Percentiles rank a stretch among this genome's conserved stretches.
These are phyloP conservation scores for Sebastes iracundus DNA, from an alignment of 2,797 vertebrate genomes.

Conservation along the genomic window DNA sequence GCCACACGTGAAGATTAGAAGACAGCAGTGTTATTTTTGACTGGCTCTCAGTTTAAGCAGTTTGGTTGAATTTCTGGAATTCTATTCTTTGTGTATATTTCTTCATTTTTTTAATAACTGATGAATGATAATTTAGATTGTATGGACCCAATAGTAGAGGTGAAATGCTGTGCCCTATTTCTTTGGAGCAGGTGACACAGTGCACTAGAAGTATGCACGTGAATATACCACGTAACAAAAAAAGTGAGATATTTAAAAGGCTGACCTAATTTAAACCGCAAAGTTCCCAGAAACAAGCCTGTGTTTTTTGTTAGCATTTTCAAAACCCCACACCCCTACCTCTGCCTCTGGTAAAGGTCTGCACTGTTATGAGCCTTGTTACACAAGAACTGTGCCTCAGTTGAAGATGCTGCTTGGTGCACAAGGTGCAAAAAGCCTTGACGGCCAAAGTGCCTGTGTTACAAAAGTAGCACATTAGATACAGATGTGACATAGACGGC, in stretches of 20 bases:
- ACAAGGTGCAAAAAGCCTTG: background rate
- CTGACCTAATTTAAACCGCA: background rate
- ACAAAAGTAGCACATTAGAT: background rate
- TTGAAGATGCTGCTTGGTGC: background rate
- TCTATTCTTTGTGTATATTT: too few species aligned
- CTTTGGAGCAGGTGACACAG: background rate
- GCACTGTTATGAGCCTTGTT: background rate
- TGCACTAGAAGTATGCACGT: too few species aligned
- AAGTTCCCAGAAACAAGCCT: slow-evolving; percentile 22
- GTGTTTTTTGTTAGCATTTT: slow-evolving; percentile 43
- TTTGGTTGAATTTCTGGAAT: background rate
- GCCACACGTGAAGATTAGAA: too few species aligned
- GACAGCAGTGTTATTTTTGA: too few species aligned
- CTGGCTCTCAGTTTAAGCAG: too few species aligned
- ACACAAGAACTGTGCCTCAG: background rate
- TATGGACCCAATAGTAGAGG: background rate
- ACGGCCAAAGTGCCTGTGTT: background rate
- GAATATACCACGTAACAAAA: background rate
- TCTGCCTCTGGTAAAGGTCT: background rate
- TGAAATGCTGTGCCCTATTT: background rate
- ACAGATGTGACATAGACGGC: background rate
- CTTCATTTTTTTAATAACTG: background rate
- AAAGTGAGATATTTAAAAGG: slow-evolving; percentile 28
- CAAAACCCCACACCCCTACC: slow-evolving; percentile 17
- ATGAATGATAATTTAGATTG: background rate